These are phyloP conservation scores for Platygyra sinensis DNA, from an alignment of 64 coral and sea anemone species.

Conservation along the genomic window DNA sequence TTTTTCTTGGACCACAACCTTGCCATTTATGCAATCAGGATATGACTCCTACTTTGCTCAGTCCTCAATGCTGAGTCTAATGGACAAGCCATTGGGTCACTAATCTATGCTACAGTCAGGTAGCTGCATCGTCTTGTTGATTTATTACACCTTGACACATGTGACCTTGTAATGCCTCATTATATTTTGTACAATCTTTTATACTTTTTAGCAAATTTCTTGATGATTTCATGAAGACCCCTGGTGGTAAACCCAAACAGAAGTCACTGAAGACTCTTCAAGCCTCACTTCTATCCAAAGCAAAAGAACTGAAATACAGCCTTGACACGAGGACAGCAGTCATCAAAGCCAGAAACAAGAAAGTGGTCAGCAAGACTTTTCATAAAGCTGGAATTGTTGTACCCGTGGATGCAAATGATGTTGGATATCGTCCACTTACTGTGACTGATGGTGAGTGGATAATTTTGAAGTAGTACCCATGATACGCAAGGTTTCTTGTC, in stretches of 20 bases:
- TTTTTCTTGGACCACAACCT: too few relatives aligned
- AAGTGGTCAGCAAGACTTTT: conserved; percentile 85
- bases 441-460: conserved; percentile 87
- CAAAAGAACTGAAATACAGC: conserved; percentile 71
- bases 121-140: too few relatives aligned
- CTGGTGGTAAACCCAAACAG: conserved; percentile 64
- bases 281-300: conserved; percentile 53
- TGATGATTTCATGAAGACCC: conserved; percentile 61
- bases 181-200: not conserved
- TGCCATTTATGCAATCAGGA: too few relatives aligned
- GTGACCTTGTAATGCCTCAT: not conserved
- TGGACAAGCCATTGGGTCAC: too few relatives aligned
- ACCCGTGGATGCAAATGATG: conserved; percentile 89
- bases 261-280: conserved; percentile 64
- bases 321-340: conserved; percentile 53
- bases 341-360: conserved; percentile 93
- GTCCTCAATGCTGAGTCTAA: too few relatives aligned
- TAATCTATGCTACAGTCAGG: too few relatives aligned
- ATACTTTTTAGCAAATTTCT: conserved; percentile 47
- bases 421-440: conserved; percentile 88
- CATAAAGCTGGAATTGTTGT: conserved; percentile 99
- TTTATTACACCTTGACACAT: too few relatives aligned
- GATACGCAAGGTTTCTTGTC: too few relatives aligned
- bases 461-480: too few relatives aligned
- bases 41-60: too few relatives aligned